phyloP scores from a whole-genome alignment of 1,140 invertebrate genomes.

The Liolophura sinensis region DNA sequence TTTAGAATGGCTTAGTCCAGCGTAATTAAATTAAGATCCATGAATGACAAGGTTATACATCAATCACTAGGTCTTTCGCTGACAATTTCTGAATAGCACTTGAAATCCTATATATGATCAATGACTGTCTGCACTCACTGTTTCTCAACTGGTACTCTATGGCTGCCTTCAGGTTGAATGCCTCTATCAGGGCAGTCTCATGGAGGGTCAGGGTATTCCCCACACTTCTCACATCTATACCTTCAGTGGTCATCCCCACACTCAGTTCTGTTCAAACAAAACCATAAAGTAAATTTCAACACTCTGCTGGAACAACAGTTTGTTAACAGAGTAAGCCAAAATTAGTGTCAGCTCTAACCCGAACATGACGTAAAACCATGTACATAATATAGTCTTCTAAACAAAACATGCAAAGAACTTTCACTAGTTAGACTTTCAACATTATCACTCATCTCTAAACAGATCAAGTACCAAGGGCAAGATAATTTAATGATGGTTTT shows the following conservation, averaged over 20 bases:
- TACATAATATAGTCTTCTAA: not conserved
- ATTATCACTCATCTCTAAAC: too few relatives aligned
- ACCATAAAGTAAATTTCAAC: not conserved
- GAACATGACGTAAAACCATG: not conserved
- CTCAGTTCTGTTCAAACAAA: slow-evolving; percentile 73
- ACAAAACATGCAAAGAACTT: not conserved
- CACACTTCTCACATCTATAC: slow-evolving; percentile 93
- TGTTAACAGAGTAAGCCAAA: not conserved
- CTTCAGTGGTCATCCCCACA: slow-evolving; percentile 97
- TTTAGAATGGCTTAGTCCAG: too few relatives aligned
- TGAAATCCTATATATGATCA: not conserved
- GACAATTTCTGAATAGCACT: too few relatives aligned
- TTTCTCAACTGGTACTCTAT: slow-evolving; percentile 98
- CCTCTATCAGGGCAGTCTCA: slow-evolving; percentile 95
- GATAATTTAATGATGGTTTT: too few relatives aligned
- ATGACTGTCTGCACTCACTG: slow-evolving; percentile 62
- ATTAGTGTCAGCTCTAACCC: not conserved
- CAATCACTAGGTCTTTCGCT: too few relatives aligned
- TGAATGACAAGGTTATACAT: too few relatives aligned
- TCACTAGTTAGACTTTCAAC: too few relatives aligned
- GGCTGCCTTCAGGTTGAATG: slow-evolving; percentile 97
- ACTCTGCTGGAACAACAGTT: not conserved
- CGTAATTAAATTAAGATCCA: too few relatives aligned
- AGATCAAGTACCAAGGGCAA: too few relatives aligned
- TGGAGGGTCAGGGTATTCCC: slow-evolving; percentile 96